Evolutionary conservation across 30 jellyfish, hydroid and myxozoan genomes (phyloP).

Genomic region (Nemopilema nomurai): DNA sequence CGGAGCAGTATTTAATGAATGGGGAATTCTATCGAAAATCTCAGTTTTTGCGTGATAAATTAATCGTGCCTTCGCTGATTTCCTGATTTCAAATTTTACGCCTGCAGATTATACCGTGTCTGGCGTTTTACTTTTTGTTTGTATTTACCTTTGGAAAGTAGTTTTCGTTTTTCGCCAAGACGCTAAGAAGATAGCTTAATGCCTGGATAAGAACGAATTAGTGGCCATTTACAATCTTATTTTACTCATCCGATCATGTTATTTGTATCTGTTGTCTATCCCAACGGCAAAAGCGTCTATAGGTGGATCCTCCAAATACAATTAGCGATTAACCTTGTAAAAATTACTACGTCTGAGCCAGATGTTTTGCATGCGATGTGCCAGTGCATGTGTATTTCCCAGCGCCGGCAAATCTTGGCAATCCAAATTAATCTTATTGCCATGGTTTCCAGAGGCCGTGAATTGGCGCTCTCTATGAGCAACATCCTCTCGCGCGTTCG

Average conservation of each 20-base stretch:
- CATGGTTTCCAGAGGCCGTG: conserved; percentile 33
- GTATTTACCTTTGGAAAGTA: neutral
- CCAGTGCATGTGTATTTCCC: conserved; percentile 14
- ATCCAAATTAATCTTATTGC: conserved; percentile 26
- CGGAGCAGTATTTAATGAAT: too few relatives aligned
- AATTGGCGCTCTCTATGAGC: neutral
- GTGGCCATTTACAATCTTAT: neutral
- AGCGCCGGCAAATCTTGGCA: neutral
- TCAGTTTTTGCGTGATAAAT: neutral
- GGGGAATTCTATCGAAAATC: too few relatives aligned
- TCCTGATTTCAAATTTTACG: neutral
- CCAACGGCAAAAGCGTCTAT: neutral
- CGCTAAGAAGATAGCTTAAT: neutral
- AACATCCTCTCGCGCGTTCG: conserved; percentile 3
- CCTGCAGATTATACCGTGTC: neutral
- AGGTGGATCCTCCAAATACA: neutral
- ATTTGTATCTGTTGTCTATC: neutral
- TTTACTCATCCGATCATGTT: neutral
- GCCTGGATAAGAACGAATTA: neutral
- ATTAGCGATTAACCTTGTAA: neutral
- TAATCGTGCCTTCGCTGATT: neutral
- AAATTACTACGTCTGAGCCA: conserved; percentile 57
- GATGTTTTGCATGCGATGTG: conserved; percentile 10
- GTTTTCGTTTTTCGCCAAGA: too few relatives aligned
- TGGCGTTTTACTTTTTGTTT: neutral